phyloP scores from a whole-genome alignment of 92 coral and sea anemone species.

The Micromussa lordhowensis region DNA sequence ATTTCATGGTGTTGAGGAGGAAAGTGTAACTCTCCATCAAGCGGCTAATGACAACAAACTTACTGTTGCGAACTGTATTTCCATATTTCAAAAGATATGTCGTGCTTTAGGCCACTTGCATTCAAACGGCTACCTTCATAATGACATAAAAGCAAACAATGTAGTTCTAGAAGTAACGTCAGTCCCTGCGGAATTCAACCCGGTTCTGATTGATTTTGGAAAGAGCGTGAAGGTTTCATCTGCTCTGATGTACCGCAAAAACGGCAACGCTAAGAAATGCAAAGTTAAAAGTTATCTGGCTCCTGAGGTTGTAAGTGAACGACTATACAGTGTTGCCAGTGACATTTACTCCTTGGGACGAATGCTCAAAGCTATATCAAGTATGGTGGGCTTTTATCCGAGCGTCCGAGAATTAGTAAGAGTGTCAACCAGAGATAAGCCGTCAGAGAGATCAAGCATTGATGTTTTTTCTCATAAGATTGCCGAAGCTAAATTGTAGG shows the following conservation, averaged over 20 bases:
- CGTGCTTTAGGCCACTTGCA: constrained; percentile 25
- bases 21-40: constrained; percentile 30
- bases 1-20: constrained; percentile 19
- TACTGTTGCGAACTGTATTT: constrained; percentile 1
- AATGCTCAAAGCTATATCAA: constrained; percentile 14
- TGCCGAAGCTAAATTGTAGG: no score
- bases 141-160: constrained; percentile 37
- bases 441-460: no score
- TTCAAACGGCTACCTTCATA: constrained; percentile 30
- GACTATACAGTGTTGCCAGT: constrained; percentile 15
- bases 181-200: constrained; percentile 11
- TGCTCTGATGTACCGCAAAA: no score
- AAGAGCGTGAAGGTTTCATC: neutral
- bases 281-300: neutral
- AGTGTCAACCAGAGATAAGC: no score
- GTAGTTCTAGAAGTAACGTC: constrained; percentile 33
- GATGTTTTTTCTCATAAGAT: no score
- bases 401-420: no score
- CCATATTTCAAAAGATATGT: constrained; percentile 1
- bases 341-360: constrained; percentile 29
- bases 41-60: constrained; percentile 15
- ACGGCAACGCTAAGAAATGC: no score
- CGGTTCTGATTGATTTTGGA: constrained; percentile 44
- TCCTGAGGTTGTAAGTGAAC: constrained; percentile 25
- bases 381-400: constrained; percentile 5